A percentile compares a stretch with the other conserved stretches of the same genome.
phyloP scores from a whole-genome alignment of 2,888 invertebrate genomes.

The Mycalesis mineus region DNA sequence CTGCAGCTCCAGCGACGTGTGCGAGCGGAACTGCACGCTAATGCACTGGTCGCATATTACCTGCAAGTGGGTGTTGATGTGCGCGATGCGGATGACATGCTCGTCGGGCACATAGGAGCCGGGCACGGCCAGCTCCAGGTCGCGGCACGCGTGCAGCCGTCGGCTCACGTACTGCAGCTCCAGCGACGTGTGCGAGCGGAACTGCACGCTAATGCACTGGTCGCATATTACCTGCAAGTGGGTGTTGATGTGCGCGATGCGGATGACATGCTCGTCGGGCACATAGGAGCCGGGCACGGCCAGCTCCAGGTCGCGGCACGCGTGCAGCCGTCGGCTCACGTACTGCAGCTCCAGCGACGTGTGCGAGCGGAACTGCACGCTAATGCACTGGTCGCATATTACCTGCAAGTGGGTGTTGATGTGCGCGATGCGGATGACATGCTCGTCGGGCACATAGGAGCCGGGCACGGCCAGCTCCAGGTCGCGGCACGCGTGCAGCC shows the following conservation, averaged over 20 bases:
- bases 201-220: conserved; percentile 93
- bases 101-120: conserved; percentile 98
- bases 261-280: conserved; percentile 93
- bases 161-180: conserved; percentile 98
- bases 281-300: conserved; percentile 99
- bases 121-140: conserved; percentile 97
- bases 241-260: conserved; percentile 94
- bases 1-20: conserved; percentile 93
- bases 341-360: conserved; percentile 95
- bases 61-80: conserved; percentile 95
- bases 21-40: conserved; percentile 91
- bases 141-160: conserved; percentile 91
- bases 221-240: no score
- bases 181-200: conserved; percentile 92
- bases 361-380: conserved; percentile 91
- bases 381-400: conserved; percentile 95
- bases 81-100: conserved; percentile 91
- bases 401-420: no score
- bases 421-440: conserved; percentile 92
- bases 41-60: no score
- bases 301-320: conserved; percentile 94
- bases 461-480: conserved; percentile 98
- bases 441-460: conserved; percentile 95
- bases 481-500: conserved; percentile 91
- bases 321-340: conserved; percentile 95